Percentiles rank a stretch among this genome's conserved stretches.
These are phyloP conservation scores for Cuculus canorus DNA, from an alignment of 2,797 vertebrate genomes.

Conservation along the genomic window DNA sequence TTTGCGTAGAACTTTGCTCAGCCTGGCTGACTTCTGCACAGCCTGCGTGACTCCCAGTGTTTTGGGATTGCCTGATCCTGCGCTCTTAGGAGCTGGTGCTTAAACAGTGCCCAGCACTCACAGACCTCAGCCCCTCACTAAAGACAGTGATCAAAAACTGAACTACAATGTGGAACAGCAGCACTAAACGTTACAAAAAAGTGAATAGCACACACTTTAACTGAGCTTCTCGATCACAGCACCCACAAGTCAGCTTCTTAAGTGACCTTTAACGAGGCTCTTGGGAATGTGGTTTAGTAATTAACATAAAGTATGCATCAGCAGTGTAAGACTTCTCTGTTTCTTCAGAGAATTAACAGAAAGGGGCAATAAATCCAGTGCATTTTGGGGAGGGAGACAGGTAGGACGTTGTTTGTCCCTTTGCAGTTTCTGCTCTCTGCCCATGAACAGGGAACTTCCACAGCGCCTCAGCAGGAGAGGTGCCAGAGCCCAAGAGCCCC, in stretches of 20 bases:
- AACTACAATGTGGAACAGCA: neutral
- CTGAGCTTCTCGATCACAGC: neutral
- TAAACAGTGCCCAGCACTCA: too few relatives aligned
- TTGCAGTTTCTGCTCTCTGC: neutral
- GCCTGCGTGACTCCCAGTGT: too few relatives aligned
- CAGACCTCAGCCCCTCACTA: neutral
- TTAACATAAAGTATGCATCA: neutral
- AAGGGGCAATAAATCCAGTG: neutral
- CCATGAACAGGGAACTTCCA: neutral
- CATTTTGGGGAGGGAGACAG: neutral
- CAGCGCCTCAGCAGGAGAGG: neutral
- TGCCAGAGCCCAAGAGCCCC: neutral
- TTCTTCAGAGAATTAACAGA: neutral
- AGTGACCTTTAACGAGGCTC: neutral
- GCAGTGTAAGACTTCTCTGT: neutral
- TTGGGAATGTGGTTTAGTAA: neutral
- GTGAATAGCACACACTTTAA: neutral
- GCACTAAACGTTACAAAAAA: neutral
- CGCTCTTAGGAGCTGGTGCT: too few relatives aligned
- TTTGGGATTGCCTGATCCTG: too few relatives aligned
- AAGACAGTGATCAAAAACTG: neutral
- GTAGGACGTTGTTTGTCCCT: neutral
- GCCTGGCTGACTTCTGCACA: too few relatives aligned
- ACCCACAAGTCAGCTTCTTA: neutral
- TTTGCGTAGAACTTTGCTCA: too few relatives aligned